Evolutionary conservation across 1,140 invertebrate genomes (phyloP).

Genomic region (Wasmannia auropunctata): DNA sequence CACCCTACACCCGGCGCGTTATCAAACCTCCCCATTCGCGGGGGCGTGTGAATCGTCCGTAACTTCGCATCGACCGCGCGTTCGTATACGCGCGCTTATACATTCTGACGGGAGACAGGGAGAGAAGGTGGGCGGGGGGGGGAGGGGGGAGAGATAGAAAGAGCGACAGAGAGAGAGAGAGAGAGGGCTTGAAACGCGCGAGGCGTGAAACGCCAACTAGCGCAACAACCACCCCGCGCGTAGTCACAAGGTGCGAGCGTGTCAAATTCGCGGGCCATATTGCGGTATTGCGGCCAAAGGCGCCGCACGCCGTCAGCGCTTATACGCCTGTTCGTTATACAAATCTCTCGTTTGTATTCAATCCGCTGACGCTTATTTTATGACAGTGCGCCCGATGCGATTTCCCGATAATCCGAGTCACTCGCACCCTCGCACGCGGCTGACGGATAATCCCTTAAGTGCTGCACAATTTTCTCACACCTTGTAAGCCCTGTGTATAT

Average conservation of each 20-base stretch:
- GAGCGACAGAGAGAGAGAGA: too few relatives aligned
- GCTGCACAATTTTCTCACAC: constrained; percentile 44
- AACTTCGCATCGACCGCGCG: constrained; percentile 44
- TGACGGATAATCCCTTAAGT: constrained; percentile 44
- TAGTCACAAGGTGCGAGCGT: constrained; percentile 48
- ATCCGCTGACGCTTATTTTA: constrained; percentile 49
- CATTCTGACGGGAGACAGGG: background rate
- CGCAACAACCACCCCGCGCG: constrained; percentile 25
- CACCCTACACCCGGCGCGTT: background rate
- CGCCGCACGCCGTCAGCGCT: constrained; percentile 29
- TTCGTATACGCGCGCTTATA: constrained; percentile 40
- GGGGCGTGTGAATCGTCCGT: constrained; percentile 40
- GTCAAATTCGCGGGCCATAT: constrained; percentile 57
- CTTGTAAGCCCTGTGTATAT: background rate
- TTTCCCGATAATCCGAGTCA: constrained; percentile 54
- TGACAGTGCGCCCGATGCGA: constrained; percentile 39
- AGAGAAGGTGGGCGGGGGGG: too few relatives aligned
- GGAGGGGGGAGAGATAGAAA: too few relatives aligned
- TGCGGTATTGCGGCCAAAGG: constrained; percentile 51
- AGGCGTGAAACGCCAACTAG: constrained; percentile 50
- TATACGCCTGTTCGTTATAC: constrained; percentile 40
- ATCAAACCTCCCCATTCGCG: constrained; percentile 38
- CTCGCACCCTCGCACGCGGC: constrained; percentile 18
- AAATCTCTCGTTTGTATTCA: constrained; percentile 58
- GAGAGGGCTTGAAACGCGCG: constrained; percentile 10